phyloP scores from a whole-genome alignment of 2,888 invertebrate species.

The Agonopterix arenella region DNA sequence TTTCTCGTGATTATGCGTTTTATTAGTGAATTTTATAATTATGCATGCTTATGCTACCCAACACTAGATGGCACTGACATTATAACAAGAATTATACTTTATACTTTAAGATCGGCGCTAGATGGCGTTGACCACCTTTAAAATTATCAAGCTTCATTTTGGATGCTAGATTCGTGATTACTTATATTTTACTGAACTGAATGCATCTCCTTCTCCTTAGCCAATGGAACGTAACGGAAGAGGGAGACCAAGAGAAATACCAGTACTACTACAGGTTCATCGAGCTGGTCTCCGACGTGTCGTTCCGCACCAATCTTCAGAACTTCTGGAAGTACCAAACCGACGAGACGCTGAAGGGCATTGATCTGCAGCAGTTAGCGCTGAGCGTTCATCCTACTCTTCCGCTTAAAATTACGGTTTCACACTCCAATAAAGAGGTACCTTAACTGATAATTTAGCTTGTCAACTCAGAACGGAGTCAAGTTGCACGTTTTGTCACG shows the following conservation, averaged over 20 bases:
- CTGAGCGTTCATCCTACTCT: conserved; percentile 59
- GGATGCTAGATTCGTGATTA: no score
- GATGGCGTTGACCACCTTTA: no score
- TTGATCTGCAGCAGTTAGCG: conserved; percentile 78
- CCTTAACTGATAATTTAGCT: neutral
- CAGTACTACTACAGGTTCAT: conserved; percentile 61
- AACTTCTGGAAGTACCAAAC: conserved; percentile 83
- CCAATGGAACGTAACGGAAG: conserved; percentile 60
- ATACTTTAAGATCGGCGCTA: no score
- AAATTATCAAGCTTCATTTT: no score
- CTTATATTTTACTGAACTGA: no score
- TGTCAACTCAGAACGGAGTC: no score
- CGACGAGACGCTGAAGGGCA: conserved; percentile 70
- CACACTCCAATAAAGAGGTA: conserved; percentile 34
- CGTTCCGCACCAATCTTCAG: conserved; percentile 73
- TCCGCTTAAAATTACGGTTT: conserved; percentile 37
- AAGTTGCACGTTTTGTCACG: no score
- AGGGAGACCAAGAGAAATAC: conserved; percentile 42
- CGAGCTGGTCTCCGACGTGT: conserved; percentile 58
- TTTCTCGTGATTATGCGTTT: no score
- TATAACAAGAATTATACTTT: no score
- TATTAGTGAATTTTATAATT: no score
- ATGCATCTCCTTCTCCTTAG: conserved; percentile 24
- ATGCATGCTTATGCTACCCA: no score
- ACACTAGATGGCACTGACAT: no score